Base-by-base conservation (phyloP, 1,140 invertebrate species). In the Atta cephalotes region DNA sequence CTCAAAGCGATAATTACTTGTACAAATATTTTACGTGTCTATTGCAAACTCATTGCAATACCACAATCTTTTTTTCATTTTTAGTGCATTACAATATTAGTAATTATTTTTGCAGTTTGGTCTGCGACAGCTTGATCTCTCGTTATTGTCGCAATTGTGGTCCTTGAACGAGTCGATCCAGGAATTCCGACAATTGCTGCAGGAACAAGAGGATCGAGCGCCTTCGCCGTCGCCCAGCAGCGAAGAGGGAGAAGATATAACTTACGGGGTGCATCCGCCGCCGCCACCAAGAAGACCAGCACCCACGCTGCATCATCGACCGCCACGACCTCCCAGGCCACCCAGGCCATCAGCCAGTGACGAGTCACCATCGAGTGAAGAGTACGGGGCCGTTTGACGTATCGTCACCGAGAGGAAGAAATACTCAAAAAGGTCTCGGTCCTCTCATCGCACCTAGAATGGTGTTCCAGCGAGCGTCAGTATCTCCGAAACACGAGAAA, bases 161-260 rank as follows among this genome's bases (percentile, higher is more conserved):
- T 97, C 97, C 0, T 95, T 98, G 7, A 98, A 98, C 93, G 98
- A 98, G 93, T 97, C 98, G 1, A 98, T 98, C 93, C 97, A 98
- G 91, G 97, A 98, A 81, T 98, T 98, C 95, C 96, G 98, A 18
- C 96, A 96, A 72, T 96, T 97, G 25, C 93, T 97, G 51, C 97
- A 97, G 91, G 97, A 97, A 53, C 96, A 97, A 87, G 96, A 96
- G 58, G 96, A 97, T 16, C 94, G 96, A 12, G 96, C 96, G 39
- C 96, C 96, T 9, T 96, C 96, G 25, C 95, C 96, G 10, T 96
- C 96, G 39, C 96, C 96, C 25, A 97, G 96, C 16, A 96, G 96
- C 82, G 96, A 96, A 72, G 96, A 96, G 77, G 96, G 95, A 3
- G 96, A 96, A 63, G 96, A 96, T 85, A 93, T 92, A 31, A 95